Percentiles rank a stretch among this genome's conserved stretches.
These are phyloP conservation scores for Clarias fuscus DNA, from an alignment of 2,797 vertebrate species.

Conservation along the genomic window DNA sequence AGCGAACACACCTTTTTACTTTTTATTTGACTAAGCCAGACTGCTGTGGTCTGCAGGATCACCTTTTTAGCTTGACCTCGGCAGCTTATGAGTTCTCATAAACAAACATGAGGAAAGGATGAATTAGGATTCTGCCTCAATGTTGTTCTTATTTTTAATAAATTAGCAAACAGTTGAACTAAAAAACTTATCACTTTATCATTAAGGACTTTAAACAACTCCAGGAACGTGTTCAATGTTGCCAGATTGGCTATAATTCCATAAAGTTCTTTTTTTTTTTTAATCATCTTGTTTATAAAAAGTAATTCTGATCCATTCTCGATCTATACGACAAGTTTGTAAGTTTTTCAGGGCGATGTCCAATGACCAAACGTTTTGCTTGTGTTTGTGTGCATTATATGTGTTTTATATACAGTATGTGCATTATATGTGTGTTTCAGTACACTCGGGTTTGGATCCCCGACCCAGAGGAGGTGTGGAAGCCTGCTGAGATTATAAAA, in stretches of 20 bases:
- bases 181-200: neutral
- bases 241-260: neutral
- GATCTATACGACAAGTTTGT: neutral
- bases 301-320: neutral
- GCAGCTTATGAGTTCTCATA: conserved; percentile 16
- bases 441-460: conserved; percentile 93
- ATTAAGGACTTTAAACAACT: neutral
- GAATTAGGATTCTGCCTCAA: neutral
- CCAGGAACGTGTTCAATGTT: neutral
- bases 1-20: neutral
- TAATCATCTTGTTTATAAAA: neutral
- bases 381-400: neutral
- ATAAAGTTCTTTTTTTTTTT: neutral
- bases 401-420: neutral
- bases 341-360: neutral
- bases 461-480: conserved; percentile 90
- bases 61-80: neutral
- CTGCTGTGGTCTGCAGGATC: neutral
- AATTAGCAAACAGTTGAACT: neutral
- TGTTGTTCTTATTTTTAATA: neutral
- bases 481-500: conserved; percentile 83
- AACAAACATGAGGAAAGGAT: conserved; percentile 12
- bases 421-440: conserved; percentile 65
- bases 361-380: neutral
- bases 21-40: conserved; percentile 11